phyloP scores from a whole-genome alignment of 1,140 invertebrate genomes.

The Anastatus disparis region DNA sequence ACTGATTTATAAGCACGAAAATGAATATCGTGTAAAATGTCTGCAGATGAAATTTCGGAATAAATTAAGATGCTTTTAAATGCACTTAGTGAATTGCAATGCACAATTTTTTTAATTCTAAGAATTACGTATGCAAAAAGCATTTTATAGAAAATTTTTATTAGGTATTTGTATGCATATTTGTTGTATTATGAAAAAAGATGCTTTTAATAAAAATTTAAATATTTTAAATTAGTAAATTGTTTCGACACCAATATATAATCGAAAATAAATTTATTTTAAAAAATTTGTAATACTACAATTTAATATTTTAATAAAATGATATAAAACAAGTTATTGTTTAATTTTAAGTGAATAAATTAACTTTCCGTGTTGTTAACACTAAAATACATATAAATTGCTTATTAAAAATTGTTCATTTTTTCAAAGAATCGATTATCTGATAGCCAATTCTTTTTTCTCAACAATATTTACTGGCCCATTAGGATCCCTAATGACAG shows the following conservation, averaged over 20 bases:
- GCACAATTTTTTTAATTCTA: neutral
- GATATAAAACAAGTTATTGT: neutral
- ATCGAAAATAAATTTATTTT: slow-evolving; percentile 18
- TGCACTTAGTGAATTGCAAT: neutral
- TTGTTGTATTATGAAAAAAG: neutral
- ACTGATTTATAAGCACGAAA: slow-evolving; percentile 11
- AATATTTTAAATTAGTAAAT: slow-evolving; percentile 1
- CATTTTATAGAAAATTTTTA: slow-evolving; percentile 21
- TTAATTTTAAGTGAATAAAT: slow-evolving; percentile 13
- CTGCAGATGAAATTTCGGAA: neutral
- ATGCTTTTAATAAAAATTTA: slow-evolving; percentile 10
- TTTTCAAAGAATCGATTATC: slow-evolving; percentile 32
- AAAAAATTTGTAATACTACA: slow-evolving; percentile 2
- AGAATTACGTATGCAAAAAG: slow-evolving; percentile 10
- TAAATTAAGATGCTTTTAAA: neutral
- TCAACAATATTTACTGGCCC: slow-evolving; percentile 47
- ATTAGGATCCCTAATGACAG: slow-evolving; percentile 59
- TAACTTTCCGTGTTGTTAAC: neutral
- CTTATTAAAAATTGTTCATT: too few species aligned
- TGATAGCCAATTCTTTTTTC: slow-evolving; percentile 48
- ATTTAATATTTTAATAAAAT: slow-evolving; percentile 26
- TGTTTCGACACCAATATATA: too few species aligned
- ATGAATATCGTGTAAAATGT: neutral
- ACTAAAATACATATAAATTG: neutral
- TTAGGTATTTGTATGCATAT: neutral